Percentiles rank a stretch among this genome's conserved stretches.
Conservation (phyloP, 2,888 invertebrate genomes). For the Trichopria drosophilae region DNA sequence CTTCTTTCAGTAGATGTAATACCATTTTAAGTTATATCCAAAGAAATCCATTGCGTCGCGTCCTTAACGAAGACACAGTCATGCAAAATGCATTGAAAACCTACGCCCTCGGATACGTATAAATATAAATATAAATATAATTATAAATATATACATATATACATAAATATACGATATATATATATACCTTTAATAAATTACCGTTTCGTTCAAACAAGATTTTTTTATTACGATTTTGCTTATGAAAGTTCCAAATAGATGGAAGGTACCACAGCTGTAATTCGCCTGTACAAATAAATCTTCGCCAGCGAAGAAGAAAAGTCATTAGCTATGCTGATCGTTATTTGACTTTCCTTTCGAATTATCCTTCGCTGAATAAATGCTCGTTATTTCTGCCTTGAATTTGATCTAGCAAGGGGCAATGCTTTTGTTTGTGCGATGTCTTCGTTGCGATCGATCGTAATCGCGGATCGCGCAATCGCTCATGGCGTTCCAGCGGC, state of each 20-base stretch:
- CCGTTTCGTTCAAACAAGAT: too few relatives aligned
- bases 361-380: slow-evolving; percentile 1
- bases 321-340: neutral
- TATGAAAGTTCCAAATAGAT: too few relatives aligned
- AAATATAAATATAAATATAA: too few relatives aligned
- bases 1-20: slow-evolving; percentile 52
- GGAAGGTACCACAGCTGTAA: slow-evolving; percentile 18
- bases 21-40: slow-evolving; percentile 38
- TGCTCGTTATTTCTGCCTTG: neutral
- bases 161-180: too few relatives aligned
- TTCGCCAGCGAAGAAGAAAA: slow-evolving; percentile 17
- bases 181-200: too few relatives aligned
- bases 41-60: slow-evolving; percentile 33
- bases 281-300: slow-evolving; percentile 25
- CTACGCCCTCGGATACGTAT: slow-evolving; percentile 34
- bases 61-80: slow-evolving; percentile 39
- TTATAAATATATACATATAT: too few relatives aligned
- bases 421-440: slow-evolving; percentile 48
- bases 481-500: too few relatives aligned
- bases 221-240: too few relatives aligned
- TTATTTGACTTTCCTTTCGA: neutral
- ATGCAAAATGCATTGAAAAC: slow-evolving; percentile 41
- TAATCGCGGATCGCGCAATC: too few relatives aligned
- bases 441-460: slow-evolving; percentile 42
- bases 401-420: slow-evolving; percentile 27